Base-by-base conservation (phyloP, 2,113 vertebrate species). In the Cygnus atratus region DNA sequence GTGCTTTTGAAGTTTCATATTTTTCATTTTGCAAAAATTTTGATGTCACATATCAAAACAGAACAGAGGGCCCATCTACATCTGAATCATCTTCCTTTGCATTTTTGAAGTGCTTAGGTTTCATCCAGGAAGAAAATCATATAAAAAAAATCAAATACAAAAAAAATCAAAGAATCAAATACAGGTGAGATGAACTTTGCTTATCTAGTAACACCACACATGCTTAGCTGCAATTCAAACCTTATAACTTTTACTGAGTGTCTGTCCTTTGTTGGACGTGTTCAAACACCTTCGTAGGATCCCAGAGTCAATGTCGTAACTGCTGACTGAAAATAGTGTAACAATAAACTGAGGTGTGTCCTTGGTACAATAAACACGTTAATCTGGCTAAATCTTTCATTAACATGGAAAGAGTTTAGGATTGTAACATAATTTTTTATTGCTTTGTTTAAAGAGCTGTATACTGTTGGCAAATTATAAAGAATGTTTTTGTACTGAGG, bases 401-500 rank as follows among this genome's bases (percentile, higher is more conserved):
- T 89, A 95, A 85, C 33, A 50, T 77, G 63, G 37, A 70, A 78
- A 78, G 70, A 87, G 63, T 77, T 79, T 76, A 92, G 55, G 75
- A 33, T 58, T 84, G 52, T 73, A 89, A 58, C 20, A 46, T 78
- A 35, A 63, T 52, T 84, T 88, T 86, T 55, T 55, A 28, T 74
- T 8, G 3, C 73, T 90, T 78, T 96, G 92, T 92, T 97, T 96
- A 96, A 95, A 96, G 83, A 86, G 85, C 67, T 96, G 50, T 79
- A 79, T 68, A 55, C n/a, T 68, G 48, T 77, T 90, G 89, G 62
- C 75, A 90, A 79, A 57, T 84, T 87, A 28, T 78, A 61, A 92
- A 48, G 57, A 79, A 79, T 37, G 17, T 15, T 86, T 93, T 77
- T 90, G 55, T 50, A 75, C 28, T 43, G 31, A 75, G 25, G 15